A percentile compares a stretch with the other conserved stretches of the same genome.
Conservation (phyloP, 2,797 vertebrate genomes). For the Sitta carolinensis region DNA sequence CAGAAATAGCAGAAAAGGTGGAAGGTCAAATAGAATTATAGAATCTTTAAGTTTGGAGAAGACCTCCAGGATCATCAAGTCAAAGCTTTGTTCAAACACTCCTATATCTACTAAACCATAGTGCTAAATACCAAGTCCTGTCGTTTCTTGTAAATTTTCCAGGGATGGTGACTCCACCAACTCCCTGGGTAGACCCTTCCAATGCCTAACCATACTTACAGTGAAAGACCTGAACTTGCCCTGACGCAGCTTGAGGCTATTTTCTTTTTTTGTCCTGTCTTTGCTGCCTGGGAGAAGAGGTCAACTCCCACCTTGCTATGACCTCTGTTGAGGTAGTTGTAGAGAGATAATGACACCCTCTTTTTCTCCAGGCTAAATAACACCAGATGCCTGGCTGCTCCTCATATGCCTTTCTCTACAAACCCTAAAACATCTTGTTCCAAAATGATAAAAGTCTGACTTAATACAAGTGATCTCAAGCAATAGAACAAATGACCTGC, state of each 20-base stretch:
- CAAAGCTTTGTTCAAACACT: not conserved
- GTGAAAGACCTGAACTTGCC: not conserved
- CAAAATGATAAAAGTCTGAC: not conserved
- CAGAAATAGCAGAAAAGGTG: not conserved
- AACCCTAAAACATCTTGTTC: not conserved
- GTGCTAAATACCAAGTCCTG: accelerated
- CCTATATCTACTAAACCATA: not conserved
- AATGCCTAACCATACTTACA: not conserved
- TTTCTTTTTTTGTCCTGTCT: not conserved
- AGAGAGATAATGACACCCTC: not conserved
- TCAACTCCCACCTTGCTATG: too few species aligned
- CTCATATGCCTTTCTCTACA: not conserved
- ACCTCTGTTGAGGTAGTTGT: not conserved
- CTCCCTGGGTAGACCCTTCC: not conserved
- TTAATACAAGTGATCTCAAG: not conserved
- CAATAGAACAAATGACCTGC: not conserved
- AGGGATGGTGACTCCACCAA: not conserved
- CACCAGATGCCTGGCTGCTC: not conserved
- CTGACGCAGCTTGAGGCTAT: not conserved
- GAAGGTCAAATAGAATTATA: not conserved
- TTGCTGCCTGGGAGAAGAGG: not conserved
- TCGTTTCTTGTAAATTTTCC: not conserved
- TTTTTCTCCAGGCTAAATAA: not conserved
- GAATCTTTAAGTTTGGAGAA: not conserved
- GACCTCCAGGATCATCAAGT: not conserved